Evolutionary conservation across 2,888 invertebrate species (phyloP).

Genomic region (Argyra leucocephala): DNA sequence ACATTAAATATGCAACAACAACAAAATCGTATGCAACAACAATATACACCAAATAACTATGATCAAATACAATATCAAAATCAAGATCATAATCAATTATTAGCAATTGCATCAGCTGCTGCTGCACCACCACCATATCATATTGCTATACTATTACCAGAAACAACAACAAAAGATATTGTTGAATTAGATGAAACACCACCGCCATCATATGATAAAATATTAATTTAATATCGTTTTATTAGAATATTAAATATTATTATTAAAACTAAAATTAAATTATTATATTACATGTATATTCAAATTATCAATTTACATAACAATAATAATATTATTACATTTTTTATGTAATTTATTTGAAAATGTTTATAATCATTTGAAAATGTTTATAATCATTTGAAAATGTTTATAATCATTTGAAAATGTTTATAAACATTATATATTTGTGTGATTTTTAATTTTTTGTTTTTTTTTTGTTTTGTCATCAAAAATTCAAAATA

Average conservation of each 20-base stretch:
- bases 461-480: too few relatives aligned
- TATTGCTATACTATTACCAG: constrained; percentile 67
- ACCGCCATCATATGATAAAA: constrained; percentile 67
- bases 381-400: too few relatives aligned
- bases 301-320: not conserved
- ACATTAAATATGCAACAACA: constrained; percentile 16
- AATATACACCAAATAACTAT: constrained; percentile 14
- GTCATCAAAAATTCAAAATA: too few relatives aligned
- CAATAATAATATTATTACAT: too few relatives aligned
- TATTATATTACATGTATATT: not conserved
- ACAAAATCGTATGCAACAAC: constrained; percentile 19
- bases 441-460: constrained; percentile 5
- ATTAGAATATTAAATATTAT: not conserved
- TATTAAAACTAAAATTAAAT: too few relatives aligned
- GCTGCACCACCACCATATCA: constrained; percentile 74
- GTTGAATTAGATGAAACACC: constrained; percentile 48
- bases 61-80: constrained; percentile 20
- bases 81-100: constrained; percentile 18
- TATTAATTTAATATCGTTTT: constrained; percentile 52
- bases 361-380: not conserved
- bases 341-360: constrained; percentile 6
- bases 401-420: not conserved
- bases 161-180: constrained; percentile 38
- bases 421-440: too few relatives aligned
- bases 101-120: constrained; percentile 31